These are phyloP conservation scores for Centrocercus urophasianus DNA, from an alignment of 2,113 vertebrate species.

Conservation along the genomic window DNA sequence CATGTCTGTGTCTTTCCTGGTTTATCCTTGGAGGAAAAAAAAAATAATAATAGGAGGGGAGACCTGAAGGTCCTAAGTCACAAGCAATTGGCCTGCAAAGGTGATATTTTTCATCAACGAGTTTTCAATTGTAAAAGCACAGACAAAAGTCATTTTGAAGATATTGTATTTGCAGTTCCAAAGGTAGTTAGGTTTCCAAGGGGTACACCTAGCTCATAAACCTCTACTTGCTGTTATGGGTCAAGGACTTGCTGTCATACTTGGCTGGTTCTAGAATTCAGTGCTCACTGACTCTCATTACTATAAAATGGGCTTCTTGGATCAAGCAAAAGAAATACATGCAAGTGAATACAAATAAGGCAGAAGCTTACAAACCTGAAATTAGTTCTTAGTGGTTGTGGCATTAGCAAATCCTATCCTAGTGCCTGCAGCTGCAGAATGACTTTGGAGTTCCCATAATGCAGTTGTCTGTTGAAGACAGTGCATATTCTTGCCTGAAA, in stretches of 20 bases:
- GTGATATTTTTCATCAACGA: background rate
- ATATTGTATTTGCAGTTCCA: background rate
- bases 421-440: background rate
- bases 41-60: background rate
- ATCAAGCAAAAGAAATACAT: background rate
- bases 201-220: background rate
- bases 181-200: background rate
- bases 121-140: background rate
- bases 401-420: background rate
- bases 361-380: background rate
- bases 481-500: background rate
- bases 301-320: background rate
- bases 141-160: background rate
- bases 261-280: background rate
- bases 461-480: background rate
- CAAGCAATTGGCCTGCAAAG: background rate
- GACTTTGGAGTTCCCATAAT: background rate
- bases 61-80: background rate
- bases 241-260: background rate
- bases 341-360: background rate
- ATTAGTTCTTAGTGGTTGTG: background rate
- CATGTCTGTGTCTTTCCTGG: background rate
- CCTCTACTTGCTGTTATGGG: background rate
- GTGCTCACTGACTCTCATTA: background rate
- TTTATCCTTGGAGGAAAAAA: background rate